Conservation (phyloP, 2,888 invertebrate species). For the Empis stercorea region DNA sequence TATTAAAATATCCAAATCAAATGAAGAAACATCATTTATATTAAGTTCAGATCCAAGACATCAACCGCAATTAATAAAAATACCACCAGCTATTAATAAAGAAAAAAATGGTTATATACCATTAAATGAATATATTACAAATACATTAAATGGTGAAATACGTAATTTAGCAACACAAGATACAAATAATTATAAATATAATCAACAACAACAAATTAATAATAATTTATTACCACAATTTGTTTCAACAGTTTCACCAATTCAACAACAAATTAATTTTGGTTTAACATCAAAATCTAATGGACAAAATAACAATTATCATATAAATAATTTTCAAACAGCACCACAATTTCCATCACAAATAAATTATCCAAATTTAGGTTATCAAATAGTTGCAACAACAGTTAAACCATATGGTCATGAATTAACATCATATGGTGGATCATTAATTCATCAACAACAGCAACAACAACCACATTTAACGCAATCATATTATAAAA, state of each 20-base stretch:
- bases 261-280: background rate
- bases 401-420: background rate
- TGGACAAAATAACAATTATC: background rate
- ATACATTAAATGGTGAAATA: background rate
- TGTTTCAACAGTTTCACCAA: background rate
- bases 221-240: background rate
- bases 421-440: background rate
- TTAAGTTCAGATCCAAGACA: background rate
- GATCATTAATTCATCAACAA: conserved; percentile 5
- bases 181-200: background rate
- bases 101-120: background rate
- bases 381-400: background rate
- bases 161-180: background rate
- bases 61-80: background rate
- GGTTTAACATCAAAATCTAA: background rate
- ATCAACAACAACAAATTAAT: background rate
- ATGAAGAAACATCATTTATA: conserved; percentile 7
- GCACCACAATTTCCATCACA: background rate
- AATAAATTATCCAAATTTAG: background rate
- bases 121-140: background rate
- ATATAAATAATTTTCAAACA: too few relatives aligned
- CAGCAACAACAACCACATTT: conserved; percentile 1
- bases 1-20: conserved; percentile 11
- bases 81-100: background rate
- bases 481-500: background rate